Conservation (phyloP, 2,888 invertebrate species). For the Carcina quercana region DNA sequence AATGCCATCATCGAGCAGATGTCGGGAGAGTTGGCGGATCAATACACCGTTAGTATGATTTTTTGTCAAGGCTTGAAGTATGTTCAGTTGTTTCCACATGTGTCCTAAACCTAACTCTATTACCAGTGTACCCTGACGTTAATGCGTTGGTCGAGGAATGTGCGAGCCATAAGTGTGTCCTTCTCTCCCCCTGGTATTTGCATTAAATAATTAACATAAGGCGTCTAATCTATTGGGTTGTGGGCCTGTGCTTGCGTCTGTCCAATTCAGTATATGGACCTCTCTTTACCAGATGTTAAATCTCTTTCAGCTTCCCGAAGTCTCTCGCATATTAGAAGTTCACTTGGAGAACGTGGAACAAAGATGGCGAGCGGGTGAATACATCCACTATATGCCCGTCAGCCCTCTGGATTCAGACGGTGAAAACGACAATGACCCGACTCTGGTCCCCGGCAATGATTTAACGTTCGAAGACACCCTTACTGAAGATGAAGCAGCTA, state of each 20-base stretch:
- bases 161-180: no score
- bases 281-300: no score
- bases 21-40: conserved; percentile 37
- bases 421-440: conserved; percentile 44
- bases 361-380: conserved; percentile 40
- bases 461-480: conserved; percentile 48
- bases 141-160: no score
- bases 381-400: conserved; percentile 25
- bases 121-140: no score
- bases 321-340: conserved; percentile 50
- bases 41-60: conserved; percentile 39
- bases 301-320: conserved; percentile 55
- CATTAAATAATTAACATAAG: no score
- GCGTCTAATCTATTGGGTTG: no score
- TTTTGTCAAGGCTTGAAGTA: no score
- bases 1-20: conserved; percentile 58
- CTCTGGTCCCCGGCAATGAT: conserved; percentile 41
- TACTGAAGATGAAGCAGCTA: conserved; percentile 31
- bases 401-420: conserved; percentile 27
- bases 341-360: conserved; percentile 53
- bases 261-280: no score
- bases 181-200: no score
- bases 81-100: no score
- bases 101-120: no score
- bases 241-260: no score